Evolutionary conservation across 2,888 invertebrate species (phyloP).

Genomic region (Rhagophthalmus giganteus): DNA sequence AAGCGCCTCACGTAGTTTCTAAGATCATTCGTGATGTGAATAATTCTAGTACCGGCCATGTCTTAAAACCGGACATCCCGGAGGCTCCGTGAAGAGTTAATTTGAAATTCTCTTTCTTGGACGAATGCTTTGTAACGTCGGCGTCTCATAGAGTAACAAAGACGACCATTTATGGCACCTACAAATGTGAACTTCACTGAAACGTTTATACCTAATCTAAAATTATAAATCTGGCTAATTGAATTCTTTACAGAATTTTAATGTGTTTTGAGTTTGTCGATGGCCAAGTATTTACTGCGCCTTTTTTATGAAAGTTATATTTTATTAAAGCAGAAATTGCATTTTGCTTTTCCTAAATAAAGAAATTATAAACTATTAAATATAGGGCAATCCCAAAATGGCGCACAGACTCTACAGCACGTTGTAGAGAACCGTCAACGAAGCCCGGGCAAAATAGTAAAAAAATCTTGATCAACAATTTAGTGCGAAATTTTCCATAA

Average conservation of each 20-base stretch:
- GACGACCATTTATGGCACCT: constrained; percentile 35
- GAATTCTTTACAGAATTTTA: constrained; percentile 16
- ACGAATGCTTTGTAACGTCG: constrained; percentile 27
- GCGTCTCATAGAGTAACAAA: constrained; percentile 23
- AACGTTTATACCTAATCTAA: constrained; percentile 30
- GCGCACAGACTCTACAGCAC: too few relatives aligned
- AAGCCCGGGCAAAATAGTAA: too few relatives aligned
- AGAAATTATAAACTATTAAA: too few relatives aligned
- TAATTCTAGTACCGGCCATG: constrained; percentile 9
- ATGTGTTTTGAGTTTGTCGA: constrained; percentile 5
- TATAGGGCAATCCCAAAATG: too few relatives aligned
- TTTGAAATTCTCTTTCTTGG: constrained; percentile 35
- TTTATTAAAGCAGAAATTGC: not conserved
- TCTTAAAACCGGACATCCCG: constrained; percentile 27
- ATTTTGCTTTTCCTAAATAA: not conserved
- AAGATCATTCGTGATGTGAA: constrained; percentile 18
- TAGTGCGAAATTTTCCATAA: too few relatives aligned
- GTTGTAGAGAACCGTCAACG: too few relatives aligned
- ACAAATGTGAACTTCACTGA: constrained; percentile 25
- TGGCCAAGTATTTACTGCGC: constrained; percentile 6
- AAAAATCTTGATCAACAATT: too few relatives aligned
- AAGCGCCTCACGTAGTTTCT: constrained; percentile 15
- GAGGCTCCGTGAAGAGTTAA: constrained; percentile 29
- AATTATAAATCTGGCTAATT: constrained; percentile 32
- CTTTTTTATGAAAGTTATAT: too few relatives aligned